Percentiles rank a stretch among this genome's conserved stretches.
Evolutionary conservation across 2,113 vertebrate genomes (phyloP).

Genomic region (Lanius ludovicianus): DNA sequence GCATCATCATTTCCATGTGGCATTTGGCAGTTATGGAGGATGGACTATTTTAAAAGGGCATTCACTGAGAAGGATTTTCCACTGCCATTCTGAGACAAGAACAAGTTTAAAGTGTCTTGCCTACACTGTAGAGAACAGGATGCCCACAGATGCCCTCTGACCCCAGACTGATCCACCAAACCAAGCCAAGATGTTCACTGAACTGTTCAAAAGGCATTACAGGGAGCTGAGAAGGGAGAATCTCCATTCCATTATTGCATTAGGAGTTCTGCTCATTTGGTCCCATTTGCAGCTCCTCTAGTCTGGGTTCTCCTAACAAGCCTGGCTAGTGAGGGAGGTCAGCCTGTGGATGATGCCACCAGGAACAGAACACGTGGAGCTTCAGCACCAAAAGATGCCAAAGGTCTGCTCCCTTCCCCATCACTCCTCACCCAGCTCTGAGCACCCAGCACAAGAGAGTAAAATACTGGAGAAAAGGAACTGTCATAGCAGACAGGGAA

Average conservation of each 20-base stretch:
- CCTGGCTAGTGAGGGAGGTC: background rate
- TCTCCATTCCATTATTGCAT: background rate
- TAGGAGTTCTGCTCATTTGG: background rate
- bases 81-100: background rate
- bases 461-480: background rate
- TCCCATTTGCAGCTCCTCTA: background rate
- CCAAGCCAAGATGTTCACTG: background rate
- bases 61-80: constrained; percentile 13
- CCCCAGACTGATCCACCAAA: background rate
- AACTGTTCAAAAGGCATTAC: background rate
- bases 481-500: background rate
- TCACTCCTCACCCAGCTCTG: background rate
- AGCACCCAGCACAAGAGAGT: background rate
- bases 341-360: background rate
- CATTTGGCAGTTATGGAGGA: background rate
- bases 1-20: background rate
- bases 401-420: background rate
- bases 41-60: constrained; percentile 2
- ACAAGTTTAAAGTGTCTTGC: background rate
- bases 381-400: background rate
- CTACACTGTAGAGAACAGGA: background rate
- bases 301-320: background rate
- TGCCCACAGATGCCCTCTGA: background rate
- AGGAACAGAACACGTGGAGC: background rate
- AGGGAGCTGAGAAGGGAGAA: background rate